phyloP scores from a whole-genome alignment of 2,797 vertebrate species.

The Paramormyrops hopkinsi region DNA sequence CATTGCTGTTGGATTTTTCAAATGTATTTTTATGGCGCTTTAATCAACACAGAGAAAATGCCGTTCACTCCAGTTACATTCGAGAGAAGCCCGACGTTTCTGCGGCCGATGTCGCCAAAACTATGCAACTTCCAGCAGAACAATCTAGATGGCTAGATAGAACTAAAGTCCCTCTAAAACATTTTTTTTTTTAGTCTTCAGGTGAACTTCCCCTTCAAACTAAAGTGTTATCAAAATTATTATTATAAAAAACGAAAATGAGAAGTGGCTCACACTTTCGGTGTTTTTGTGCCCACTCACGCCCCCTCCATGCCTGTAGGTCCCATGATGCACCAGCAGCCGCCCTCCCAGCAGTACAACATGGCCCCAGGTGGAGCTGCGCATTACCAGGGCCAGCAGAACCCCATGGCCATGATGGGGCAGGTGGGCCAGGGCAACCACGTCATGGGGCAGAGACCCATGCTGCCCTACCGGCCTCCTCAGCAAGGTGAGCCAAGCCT shows the following conservation, averaged over 20 bases:
- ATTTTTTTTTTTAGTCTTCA: background rate
- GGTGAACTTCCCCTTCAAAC: background rate
- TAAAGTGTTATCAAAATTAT: background rate
- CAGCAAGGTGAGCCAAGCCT: constrained; percentile 79
- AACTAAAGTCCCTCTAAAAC: background rate
- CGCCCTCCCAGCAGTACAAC: constrained; percentile 90
- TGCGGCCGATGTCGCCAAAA: background rate
- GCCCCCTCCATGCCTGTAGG: constrained; percentile 54
- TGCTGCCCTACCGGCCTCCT: constrained; percentile 94
- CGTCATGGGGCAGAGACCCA: constrained; percentile 94
- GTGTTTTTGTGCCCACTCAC: background rate
- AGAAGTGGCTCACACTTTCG: background rate
- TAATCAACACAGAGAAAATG: background rate
- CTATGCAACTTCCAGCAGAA: background rate
- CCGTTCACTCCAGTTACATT: background rate
- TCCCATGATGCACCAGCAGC: constrained; percentile 97
- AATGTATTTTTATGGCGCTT: background rate
- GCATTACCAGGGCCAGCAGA: constrained; percentile 97
- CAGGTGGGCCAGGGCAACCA: constrained; percentile 94
- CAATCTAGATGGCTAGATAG: background rate
- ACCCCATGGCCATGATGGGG: constrained; percentile 94
- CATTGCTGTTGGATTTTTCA: background rate
- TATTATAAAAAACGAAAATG: background rate
- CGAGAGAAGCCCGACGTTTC: background rate
- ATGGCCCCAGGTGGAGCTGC: constrained; percentile 86